Evolutionary conservation across 2,888 invertebrate genomes (phyloP).

Genomic region (Eupithecia inturbata): DNA sequence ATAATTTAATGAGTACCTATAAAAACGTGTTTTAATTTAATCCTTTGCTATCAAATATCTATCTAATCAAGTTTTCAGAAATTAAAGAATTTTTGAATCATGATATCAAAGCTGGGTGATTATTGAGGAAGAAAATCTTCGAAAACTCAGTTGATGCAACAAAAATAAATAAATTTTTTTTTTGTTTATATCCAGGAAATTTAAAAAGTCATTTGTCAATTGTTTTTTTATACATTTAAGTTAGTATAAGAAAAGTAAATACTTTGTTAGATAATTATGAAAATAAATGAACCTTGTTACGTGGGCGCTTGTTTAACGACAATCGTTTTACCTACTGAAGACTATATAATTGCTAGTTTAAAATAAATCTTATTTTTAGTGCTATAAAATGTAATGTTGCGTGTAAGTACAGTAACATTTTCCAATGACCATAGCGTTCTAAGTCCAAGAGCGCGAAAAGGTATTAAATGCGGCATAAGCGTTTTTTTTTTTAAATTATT

Average conservation of each 20-base stretch:
- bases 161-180: neutral
- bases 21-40: conserved; percentile 39
- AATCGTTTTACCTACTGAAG: conserved; percentile 35
- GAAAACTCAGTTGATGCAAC: neutral
- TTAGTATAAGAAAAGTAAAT: conserved; percentile 24
- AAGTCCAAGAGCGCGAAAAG: conserved; percentile 56
- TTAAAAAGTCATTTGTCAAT: neutral
- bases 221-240: neutral
- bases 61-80: conserved; percentile 15
- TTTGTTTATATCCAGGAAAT: neutral
- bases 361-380: conserved; percentile 38
- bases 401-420: conserved; percentile 48
- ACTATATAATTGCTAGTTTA: conserved; percentile 31
- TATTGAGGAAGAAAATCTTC: neutral
- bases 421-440: conserved; percentile 53
- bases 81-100: conserved; percentile 4
- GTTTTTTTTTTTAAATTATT: neutral
- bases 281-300: conserved; percentile 43
- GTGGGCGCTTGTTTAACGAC: conserved; percentile 41
- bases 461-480: conserved; percentile 14
- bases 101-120: neutral
- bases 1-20: conserved; percentile 47
- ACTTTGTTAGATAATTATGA: conserved; percentile 40
- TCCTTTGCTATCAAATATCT: conserved; percentile 12
- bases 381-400: conserved; percentile 47